Percentiles rank a stretch among this genome's conserved stretches.
phyloP scores from a whole-genome alignment of 2,888 invertebrate species.

The Saturnia japonica region DNA sequence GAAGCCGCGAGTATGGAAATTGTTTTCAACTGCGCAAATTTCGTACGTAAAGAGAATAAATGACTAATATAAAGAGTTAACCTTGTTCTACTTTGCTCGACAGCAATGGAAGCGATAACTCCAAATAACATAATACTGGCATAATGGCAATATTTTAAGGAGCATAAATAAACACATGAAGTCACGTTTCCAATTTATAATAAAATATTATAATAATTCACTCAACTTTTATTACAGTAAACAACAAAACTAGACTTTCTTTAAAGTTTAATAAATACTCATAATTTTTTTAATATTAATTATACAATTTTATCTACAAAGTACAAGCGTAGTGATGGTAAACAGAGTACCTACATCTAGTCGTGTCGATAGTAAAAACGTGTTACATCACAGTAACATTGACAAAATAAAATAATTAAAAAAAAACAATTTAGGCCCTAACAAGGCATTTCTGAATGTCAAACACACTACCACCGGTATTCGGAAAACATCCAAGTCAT shows the following conservation, averaged over 20 bases:
- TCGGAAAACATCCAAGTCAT: no score
- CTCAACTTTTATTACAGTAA: background rate
- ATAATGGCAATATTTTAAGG: slow-evolving; percentile 1
- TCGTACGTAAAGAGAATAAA: slow-evolving; percentile 2
- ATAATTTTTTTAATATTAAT: no score
- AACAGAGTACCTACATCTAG: no score
- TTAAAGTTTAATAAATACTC: background rate
- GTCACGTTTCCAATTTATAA: background rate
- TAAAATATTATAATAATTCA: background rate
- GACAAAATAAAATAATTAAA: no score
- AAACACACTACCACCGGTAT: no score
- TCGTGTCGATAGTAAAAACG: background rate
- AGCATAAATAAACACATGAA: background rate
- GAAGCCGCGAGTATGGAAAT: background rate
- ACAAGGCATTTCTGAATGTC: no score
- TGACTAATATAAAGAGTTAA: slow-evolving; percentile 26
- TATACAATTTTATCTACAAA: no score
- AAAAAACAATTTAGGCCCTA: no score
- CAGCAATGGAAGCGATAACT: slow-evolving; percentile 29
- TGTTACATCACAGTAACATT: background rate
- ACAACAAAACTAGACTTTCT: background rate
- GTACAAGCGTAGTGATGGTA: no score
- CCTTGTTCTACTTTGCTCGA: slow-evolving; percentile 37
- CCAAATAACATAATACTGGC: slow-evolving; percentile 3
- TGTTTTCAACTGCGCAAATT: slow-evolving; percentile 13